Conservation (phyloP, 2,113 vertebrate species). For the Merops nubicus region DNA sequence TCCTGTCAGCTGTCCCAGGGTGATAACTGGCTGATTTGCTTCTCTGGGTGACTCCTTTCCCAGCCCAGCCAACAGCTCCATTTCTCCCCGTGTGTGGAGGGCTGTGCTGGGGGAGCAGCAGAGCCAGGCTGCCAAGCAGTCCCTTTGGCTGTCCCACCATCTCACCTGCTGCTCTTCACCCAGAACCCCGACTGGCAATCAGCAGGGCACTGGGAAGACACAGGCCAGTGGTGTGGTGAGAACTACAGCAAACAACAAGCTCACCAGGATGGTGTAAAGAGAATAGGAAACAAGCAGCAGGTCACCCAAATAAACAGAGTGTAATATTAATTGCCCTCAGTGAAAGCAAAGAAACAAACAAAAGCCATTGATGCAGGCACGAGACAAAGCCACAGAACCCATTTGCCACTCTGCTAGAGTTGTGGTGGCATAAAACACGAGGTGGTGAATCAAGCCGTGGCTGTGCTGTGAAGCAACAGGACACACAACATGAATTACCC, state of each 20-base stretch:
- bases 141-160: neutral
- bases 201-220: neutral
- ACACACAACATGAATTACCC: neutral
- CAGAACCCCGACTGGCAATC: neutral
- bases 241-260: neutral
- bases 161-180: neutral
- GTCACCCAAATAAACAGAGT: neutral
- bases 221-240: neutral
- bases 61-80: neutral
- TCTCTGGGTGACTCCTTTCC: neutral
- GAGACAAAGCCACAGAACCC: neutral
- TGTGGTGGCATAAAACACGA: neutral
- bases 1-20: neutral
- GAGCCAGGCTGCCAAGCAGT: neutral
- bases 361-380: neutral
- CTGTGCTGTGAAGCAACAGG: constrained; percentile 12
- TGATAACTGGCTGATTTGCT: neutral
- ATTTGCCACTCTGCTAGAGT: neutral
- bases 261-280: neutral
- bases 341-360: constrained; percentile 24
- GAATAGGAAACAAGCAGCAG: neutral
- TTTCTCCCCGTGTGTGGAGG: accelerated
- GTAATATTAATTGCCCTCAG: neutral
- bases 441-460: constrained; percentile 4
- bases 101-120: accelerated